phyloP scores from a whole-genome alignment of 2,888 invertebrate genomes.

The Microplitis manilae region DNA sequence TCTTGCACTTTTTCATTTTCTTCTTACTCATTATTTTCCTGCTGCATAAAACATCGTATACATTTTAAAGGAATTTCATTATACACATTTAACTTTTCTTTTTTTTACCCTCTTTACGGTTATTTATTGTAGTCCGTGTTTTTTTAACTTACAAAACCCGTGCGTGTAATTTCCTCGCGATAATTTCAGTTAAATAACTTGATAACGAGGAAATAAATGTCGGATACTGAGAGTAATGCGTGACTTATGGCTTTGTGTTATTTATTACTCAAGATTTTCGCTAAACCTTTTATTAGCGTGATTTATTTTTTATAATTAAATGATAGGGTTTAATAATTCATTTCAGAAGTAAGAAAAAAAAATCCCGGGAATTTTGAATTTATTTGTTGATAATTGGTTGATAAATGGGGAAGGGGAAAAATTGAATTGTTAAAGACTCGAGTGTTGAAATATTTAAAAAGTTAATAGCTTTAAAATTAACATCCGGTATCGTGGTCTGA shows the following conservation, averaged over 20 bases:
- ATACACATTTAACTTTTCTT: background rate
- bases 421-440: background rate
- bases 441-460: background rate
- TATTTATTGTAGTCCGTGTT: background rate
- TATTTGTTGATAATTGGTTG: too few species aligned
- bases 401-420: background rate
- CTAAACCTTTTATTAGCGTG: background rate
- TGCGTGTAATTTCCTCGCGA: constrained; percentile 25
- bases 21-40: constrained; percentile 29
- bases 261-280: background rate
- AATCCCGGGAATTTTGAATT: too few species aligned
- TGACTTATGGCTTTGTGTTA: constrained; percentile 12
- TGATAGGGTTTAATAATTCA: background rate
- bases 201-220: constrained; percentile 39
- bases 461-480: background rate
- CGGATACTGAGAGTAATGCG: constrained; percentile 9
- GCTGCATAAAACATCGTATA: constrained; percentile 17
- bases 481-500: background rate
- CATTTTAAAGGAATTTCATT: constrained; percentile 21
- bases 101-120: background rate
- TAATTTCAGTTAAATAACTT: constrained; percentile 25
- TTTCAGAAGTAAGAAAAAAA: too few species aligned
- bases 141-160: background rate
- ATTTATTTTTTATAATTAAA: background rate
- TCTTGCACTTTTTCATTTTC: constrained; percentile 33